Base-by-base conservation (phyloP, 2,888 invertebrate genomes). In the Chrysodeixis includens region DNA sequence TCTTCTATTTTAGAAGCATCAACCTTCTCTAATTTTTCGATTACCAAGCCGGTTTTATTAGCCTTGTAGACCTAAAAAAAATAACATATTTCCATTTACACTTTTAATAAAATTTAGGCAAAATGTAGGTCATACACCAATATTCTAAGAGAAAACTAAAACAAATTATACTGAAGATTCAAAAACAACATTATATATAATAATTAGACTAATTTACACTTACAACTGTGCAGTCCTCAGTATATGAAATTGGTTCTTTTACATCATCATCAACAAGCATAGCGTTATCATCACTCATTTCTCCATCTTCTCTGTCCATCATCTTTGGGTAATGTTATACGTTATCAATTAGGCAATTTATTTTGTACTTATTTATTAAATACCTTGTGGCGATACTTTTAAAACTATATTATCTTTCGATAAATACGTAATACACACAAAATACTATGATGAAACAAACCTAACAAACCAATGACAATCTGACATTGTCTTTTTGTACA, bases 281-380 rank as follows among this genome's bases (percentile, higher is more conserved):
- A 72, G 88, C 86, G 73, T 88, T 88, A 72, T 94, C 94, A 74
- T 94, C 94, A 81, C 94, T 94, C 94, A 95, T 94, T 92, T 95
- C 95, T 81, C 94, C 94, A 76, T 95, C 94, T 87, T 95, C 95
- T 82, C 81, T 90, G 56, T 95, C 94, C 88, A 92, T 90, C 30
- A 9, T 77, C 69, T 59, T 18, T 56, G 12, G 8, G 5, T 30
- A 35, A 32, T 1, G 30, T 4, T 12, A 26, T 51, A 8, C n/a
- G n/a, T 26, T 22, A 7, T 12, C 2, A 46, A 9, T 10, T 12
- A 16, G 18, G 30, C 46, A 30, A n/a, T 46, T 2, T 26, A 14
- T 14, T 14, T 26, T 20, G n/a, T 26, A 5, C 20, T 18, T 14
- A 52, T 20, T 26, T 26, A n/a, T 52, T 1, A 26, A 26, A 10